A percentile compares a stretch with the other conserved stretches of the same genome.
Evolutionary conservation across 2,888 invertebrate genomes (phyloP).

Genomic region (Hesperia comma): DNA sequence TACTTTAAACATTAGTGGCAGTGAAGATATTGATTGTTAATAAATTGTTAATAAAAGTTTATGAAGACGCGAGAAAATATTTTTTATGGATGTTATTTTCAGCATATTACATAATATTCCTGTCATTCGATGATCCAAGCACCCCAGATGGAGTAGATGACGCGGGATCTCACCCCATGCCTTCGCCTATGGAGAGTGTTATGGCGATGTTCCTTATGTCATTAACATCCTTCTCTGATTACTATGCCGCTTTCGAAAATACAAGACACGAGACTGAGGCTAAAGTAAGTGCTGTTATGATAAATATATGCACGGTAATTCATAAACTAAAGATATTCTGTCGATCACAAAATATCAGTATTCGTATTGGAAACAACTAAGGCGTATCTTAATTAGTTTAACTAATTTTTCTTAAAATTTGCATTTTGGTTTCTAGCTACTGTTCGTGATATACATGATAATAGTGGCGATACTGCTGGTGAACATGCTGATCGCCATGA

Average conservation of each 20-base stretch:
- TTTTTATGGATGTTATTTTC: slow-evolving; percentile 47
- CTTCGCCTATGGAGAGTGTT: slow-evolving; percentile 96
- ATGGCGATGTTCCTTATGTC: slow-evolving; percentile 99
- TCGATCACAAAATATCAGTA: too few relatives aligned
- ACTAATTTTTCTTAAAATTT: neutral
- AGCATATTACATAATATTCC: slow-evolving; percentile 96
- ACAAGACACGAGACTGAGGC: slow-evolving; percentile 93
- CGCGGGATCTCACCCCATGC: slow-evolving; percentile 92
- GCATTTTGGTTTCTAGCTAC: slow-evolving; percentile 79
- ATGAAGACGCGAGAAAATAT: neutral
- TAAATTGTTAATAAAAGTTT: too few relatives aligned
- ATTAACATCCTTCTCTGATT: slow-evolving; percentile 97
- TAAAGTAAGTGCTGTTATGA: slow-evolving; percentile 84
- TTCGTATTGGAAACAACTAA: too few relatives aligned
- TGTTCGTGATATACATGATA: slow-evolving; percentile 99
- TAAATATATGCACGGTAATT: too few relatives aligned
- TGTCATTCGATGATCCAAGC: slow-evolving; percentile 93
- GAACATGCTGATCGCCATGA: slow-evolving; percentile 99
- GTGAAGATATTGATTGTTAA: too few relatives aligned
- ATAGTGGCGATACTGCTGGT: slow-evolving; percentile 97
- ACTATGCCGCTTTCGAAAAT: slow-evolving; percentile 94
- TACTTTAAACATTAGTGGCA: too few relatives aligned
- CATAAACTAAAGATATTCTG: too few relatives aligned
- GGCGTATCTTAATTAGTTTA: neutral
- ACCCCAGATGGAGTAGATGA: slow-evolving; percentile 93